Conservation (phyloP, 2,888 invertebrate species). For the Autographa pulchrina region DNA sequence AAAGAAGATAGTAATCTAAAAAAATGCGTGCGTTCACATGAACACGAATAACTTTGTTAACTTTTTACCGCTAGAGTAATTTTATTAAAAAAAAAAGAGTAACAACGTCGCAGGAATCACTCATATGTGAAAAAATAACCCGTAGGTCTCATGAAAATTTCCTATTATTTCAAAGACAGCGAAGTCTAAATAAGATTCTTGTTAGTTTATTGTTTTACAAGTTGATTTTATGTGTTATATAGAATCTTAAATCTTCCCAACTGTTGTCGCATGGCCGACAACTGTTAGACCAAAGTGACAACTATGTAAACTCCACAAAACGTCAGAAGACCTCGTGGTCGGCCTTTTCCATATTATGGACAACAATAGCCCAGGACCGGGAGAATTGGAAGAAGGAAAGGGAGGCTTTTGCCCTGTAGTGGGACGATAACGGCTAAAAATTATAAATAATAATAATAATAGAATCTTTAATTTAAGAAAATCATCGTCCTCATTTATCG, state of each 20-base stretch:
- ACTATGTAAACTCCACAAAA: too few relatives aligned
- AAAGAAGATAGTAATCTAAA: conserved; percentile 22
- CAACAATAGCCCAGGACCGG: too few relatives aligned
- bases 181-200: neutral
- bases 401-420: too few relatives aligned
- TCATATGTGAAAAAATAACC: neutral
- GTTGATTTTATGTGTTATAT: too few relatives aligned
- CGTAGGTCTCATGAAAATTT: neutral
- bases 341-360: too few relatives aligned
- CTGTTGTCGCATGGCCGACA: too few relatives aligned
- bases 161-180: neutral
- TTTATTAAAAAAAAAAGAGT: neutral
- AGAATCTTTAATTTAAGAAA: conserved; percentile 2
- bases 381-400: too few relatives aligned
- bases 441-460: neutral
- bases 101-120: neutral
- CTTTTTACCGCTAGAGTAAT: conserved; percentile 1
- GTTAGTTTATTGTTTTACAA: too few relatives aligned
- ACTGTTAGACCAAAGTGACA: too few relatives aligned
- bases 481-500: conserved; percentile 29
- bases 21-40: conserved; percentile 54
- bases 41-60: conserved; percentile 22
- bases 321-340: too few relatives aligned
- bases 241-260: neutral
- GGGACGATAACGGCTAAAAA: too few relatives aligned